Base-by-base conservation (phyloP, 2,113 vertebrate species). In the Peucedramus taeniatus region DNA sequence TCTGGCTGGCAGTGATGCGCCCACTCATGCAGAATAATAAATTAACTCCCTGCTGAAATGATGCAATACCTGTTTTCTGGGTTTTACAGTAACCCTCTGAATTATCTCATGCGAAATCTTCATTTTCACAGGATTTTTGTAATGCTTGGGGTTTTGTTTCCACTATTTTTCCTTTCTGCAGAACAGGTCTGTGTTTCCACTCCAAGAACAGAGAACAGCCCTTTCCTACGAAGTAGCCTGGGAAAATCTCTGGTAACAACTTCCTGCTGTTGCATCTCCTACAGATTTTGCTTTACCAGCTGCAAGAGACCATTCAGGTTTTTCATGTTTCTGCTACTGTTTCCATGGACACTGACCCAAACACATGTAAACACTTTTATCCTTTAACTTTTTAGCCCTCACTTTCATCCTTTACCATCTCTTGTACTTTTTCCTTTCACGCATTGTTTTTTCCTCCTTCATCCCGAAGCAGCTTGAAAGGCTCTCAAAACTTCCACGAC, bases 1-100 rank as follows among this genome's bases (percentile, higher is more conserved):
- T 60, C 70, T 83, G 74, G 42, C 9, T 26, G 28, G 23, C 6
- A 12, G 21, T 30, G 26, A 42, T 6, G 2, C 18, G 26, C n/a
- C 6, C 27, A 16, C 15, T 86, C 82, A 40, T 10, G 66, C 0
- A 0, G 37, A 83, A n/a, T 15, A 54, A 45, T 5, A 91, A 66
- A 77, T 70, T 54, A 87, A 45, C 57, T 33, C 35, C 56, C 35
- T 16, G 22, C 12, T 18, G 28, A 69, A 92, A 80, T 74, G 50
- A 83, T 10, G 44, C 39, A 80, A 90, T 45, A 74, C 15, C 12
- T 18, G n/a, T 70, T 96, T 88, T 86, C 64, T 74, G 77, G n/a
- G 28, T 89, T 77, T 74, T 78, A 49, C 21, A 65, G 15, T 11
- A 24, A 78, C 2, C 10, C 22, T 17, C 28, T 54, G 9, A 51